These are phyloP conservation scores for Leptodactylus fuscus DNA, from an alignment of 2,113 vertebrate genomes.

Conservation along the genomic window DNA sequence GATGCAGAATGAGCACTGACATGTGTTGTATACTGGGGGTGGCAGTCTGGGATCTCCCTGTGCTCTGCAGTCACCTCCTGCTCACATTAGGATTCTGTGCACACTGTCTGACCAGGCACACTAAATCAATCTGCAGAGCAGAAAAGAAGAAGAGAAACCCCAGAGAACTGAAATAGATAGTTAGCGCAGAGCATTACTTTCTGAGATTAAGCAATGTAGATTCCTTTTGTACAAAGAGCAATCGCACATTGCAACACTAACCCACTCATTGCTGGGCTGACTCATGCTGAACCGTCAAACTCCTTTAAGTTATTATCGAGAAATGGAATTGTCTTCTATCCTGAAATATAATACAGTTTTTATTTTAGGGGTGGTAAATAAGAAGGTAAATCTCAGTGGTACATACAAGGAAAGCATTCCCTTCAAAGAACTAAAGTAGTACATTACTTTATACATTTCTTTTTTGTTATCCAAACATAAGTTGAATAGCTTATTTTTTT, in stretches of 20 bases:
- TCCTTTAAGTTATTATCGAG: neutral
- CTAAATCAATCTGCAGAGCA: constrained; percentile 33
- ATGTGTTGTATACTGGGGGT: neutral
- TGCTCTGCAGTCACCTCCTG: constrained; percentile 16
- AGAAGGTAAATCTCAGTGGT: neutral
- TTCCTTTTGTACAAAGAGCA: neutral
- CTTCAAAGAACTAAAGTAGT: too few relatives aligned
- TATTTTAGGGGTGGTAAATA: neutral
- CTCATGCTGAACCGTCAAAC: neutral
- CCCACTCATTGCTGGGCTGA: neutral
- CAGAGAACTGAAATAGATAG: constrained; percentile 21
- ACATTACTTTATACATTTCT: too few relatives aligned
- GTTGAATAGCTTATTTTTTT: too few relatives aligned
- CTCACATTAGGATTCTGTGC: constrained; percentile 40
- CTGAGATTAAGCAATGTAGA: neutral
- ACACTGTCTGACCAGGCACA: constrained; percentile 11
- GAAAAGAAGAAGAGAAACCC: constrained; percentile 33
- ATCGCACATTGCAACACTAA: neutral
- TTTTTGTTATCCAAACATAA: too few relatives aligned
- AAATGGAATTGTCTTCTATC: neutral
- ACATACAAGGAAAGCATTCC: neutral
- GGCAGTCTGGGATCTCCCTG: neutral
- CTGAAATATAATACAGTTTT: neutral
- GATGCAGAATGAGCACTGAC: constrained; percentile 34
- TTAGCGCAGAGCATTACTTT: neutral